Conservation (phyloP, 2,888 invertebrate species). For the Priocnemis perturbator region DNA sequence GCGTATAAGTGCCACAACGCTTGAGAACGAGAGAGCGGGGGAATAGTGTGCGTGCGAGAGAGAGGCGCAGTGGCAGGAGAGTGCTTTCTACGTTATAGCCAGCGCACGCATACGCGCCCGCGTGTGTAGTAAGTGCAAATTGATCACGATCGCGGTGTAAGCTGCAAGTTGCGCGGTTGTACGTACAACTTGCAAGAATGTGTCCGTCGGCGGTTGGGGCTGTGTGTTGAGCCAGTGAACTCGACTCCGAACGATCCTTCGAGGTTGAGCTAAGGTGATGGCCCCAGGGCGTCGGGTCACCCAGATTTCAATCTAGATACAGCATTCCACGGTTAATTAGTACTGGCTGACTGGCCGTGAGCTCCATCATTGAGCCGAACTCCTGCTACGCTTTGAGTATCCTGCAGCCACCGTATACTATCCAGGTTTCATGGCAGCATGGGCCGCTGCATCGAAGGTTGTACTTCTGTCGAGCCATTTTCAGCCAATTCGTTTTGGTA, state of each 20-base stretch:
- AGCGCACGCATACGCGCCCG: neutral
- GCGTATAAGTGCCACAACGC: too few relatives aligned
- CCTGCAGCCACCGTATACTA: slow-evolving; percentile 23
- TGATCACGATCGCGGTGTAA: too few relatives aligned
- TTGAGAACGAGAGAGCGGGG: too few relatives aligned
- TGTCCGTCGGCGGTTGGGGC: neutral
- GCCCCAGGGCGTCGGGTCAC: slow-evolving; percentile 73
- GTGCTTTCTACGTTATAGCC: too few relatives aligned
- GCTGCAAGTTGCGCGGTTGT: slow-evolving; percentile 4
- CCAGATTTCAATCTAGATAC: slow-evolving; percentile 75
- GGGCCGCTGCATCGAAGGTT: slow-evolving; percentile 16
- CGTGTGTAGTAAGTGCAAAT: neutral
- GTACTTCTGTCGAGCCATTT: slow-evolving; percentile 3
- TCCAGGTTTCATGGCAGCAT: too few relatives aligned
- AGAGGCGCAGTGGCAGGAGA: too few relatives aligned
- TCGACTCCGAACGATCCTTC: slow-evolving; percentile 27
- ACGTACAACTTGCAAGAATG: slow-evolving; percentile 5
- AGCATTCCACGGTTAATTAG: slow-evolving; percentile 74
- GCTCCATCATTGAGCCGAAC: slow-evolving; percentile 65
- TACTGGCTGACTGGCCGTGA: slow-evolving; percentile 70
- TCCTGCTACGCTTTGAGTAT: slow-evolving; percentile 51
- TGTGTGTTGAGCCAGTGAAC: slow-evolving; percentile 4
- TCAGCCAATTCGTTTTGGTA: too few relatives aligned
- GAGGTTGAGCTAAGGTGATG: slow-evolving; percentile 69
- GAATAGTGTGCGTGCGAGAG: too few relatives aligned